These are phyloP conservation scores for Anoura caudifer DNA, from an alignment of 2,113 vertebrate genomes.

Conservation along the genomic window DNA sequence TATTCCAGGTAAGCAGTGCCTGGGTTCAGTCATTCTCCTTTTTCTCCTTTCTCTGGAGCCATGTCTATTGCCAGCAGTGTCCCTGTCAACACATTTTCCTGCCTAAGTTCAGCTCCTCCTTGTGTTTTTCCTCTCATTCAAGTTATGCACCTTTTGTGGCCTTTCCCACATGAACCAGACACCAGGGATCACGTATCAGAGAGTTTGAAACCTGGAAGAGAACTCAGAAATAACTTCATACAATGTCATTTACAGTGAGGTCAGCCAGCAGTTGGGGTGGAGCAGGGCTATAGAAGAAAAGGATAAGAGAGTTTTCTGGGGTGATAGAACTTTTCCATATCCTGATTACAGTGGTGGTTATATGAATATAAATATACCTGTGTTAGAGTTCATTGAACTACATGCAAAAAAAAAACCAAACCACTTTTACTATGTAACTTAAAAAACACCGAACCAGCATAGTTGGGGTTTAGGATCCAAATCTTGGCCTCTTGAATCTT, in stretches of 20 bases:
- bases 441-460: not conserved
- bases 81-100: not conserved
- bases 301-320: not conserved
- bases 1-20: fast-evolving
- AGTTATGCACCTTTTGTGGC: not conserved
- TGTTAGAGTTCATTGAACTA: not conserved
- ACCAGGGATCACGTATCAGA: not conserved
- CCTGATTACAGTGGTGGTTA: no score
- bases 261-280: not conserved
- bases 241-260: no score
- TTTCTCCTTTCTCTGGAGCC: not conserved
- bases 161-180: not conserved
- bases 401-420: not conserved
- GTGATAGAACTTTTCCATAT: not conserved
- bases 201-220: not conserved
- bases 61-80: not conserved
- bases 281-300: not conserved
- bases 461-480: not conserved
- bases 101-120: not conserved
- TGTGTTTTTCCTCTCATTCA: not conserved
- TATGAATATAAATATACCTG: not conserved
- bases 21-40: no score
- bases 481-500: not conserved
- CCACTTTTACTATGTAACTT: not conserved
- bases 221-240: not conserved